These are phyloP conservation scores for Chymomyza costata DNA, from an alignment of 1,140 invertebrate genomes.

Conservation along the genomic window DNA sequence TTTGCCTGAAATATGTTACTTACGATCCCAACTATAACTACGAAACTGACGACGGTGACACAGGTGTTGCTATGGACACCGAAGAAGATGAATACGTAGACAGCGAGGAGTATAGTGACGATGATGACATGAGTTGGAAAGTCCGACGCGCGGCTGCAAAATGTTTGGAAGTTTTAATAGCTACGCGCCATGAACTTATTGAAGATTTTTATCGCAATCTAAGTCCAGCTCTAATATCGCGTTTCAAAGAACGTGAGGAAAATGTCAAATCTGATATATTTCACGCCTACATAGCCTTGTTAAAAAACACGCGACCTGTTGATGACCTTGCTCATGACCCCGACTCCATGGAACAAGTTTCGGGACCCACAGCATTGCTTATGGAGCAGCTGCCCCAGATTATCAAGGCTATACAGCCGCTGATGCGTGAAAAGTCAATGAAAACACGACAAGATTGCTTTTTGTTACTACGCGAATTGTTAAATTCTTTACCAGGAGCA, in stretches of 20 bases:
- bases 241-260: slow-evolving; percentile 99
- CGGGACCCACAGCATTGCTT: slow-evolving; percentile 81
- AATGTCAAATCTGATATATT: slow-evolving; percentile 99
- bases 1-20: slow-evolving; percentile 95
- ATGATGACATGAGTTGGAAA: slow-evolving; percentile 99
- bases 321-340: slow-evolving; percentile 81
- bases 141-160: slow-evolving; percentile 95
- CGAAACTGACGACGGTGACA: slow-evolving; percentile 82
- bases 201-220: slow-evolving; percentile 92
- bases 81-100: slow-evolving; percentile 83
- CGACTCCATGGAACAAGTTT: slow-evolving; percentile 85
- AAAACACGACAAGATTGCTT: slow-evolving; percentile 96
- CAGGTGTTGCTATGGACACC: slow-evolving; percentile 80
- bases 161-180: slow-evolving; percentile 96
- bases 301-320: slow-evolving; percentile 89
- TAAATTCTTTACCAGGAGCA: slow-evolving; percentile 91
- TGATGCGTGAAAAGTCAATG: slow-evolving; percentile 95
- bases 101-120: slow-evolving; percentile 97
- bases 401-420: slow-evolving; percentile 91
- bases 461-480: slow-evolving; percentile 91
- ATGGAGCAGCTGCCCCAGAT: slow-evolving; percentile 82
- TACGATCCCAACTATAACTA: slow-evolving; percentile 99
- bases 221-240: slow-evolving; percentile 90
- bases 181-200: slow-evolving; percentile 92
- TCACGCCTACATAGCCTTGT: slow-evolving; percentile 94